A percentile compares a stretch with the other conserved stretches of the same genome.
Conservation (phyloP, 2,888 invertebrate species). For the Cantharis lateralis region DNA sequence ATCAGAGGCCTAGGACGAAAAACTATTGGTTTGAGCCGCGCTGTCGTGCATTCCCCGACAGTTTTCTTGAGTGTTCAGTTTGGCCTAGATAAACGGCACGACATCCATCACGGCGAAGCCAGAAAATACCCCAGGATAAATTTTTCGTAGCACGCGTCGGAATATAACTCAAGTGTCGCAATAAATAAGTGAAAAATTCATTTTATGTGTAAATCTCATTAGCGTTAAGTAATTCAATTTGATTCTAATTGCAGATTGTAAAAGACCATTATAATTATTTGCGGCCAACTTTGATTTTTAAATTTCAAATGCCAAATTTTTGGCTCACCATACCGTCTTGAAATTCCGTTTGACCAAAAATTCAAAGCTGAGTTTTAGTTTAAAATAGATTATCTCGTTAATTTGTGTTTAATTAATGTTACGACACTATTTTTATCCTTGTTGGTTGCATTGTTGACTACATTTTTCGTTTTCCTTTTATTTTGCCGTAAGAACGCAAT, state of each 20-base stretch:
- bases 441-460: conserved; percentile 18
- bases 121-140: neutral
- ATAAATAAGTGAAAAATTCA: conserved; percentile 11
- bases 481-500: conserved; percentile 4
- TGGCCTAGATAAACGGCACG: neutral
- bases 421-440: conserved; percentile 16
- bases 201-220: conserved; percentile 27
- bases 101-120: neutral
- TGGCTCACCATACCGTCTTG: conserved; percentile 47
- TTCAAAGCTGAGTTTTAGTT: conserved; percentile 46
- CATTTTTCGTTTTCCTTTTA: conserved; percentile 4
- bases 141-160: neutral
- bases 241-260: conserved; percentile 27
- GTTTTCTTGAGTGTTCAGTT: neutral
- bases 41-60: neutral
- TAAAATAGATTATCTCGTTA: conserved; percentile 46
- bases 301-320: conserved; percentile 57
- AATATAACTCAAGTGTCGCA: neutral
- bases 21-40: neutral
- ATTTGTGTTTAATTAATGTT: conserved; percentile 30
- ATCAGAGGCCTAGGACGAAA: too few species aligned
- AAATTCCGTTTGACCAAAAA: conserved; percentile 53
- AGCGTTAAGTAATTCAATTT: conserved; percentile 22
- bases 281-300: conserved; percentile 44
- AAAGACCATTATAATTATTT: conserved; percentile 33